phyloP scores from a whole-genome alignment of 1,140 invertebrate species.

The Pseudomyrmex flavicornis region DNA sequence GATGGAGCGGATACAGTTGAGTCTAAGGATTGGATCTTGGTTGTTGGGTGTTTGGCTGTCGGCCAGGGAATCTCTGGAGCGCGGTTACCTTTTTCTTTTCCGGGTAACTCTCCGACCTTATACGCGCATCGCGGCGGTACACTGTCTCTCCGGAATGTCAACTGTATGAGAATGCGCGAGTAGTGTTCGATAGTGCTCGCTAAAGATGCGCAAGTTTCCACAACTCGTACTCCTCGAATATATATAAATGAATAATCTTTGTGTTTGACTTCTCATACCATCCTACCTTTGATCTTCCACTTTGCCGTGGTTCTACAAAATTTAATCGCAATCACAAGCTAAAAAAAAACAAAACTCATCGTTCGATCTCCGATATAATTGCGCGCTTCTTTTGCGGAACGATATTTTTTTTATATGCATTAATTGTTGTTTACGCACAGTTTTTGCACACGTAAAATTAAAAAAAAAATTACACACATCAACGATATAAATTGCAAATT shows the following conservation, averaged over 20 bases:
- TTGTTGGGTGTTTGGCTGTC: constrained; percentile 79
- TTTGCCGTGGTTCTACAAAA: not conserved
- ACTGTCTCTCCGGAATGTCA: constrained; percentile 46
- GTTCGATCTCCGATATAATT: not conserved
- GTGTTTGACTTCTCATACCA: constrained; percentile 20
- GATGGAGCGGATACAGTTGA: constrained; percentile 73
- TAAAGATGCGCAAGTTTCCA: constrained; percentile 35
- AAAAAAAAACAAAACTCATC: not conserved
- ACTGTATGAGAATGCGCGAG: constrained; percentile 10
- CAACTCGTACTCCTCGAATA: constrained; percentile 27
- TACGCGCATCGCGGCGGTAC: constrained; percentile 9
- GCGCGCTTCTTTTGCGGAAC: not conserved
- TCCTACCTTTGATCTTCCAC: constrained; percentile 15
- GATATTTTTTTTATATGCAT: not conserved
- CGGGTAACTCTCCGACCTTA: constrained; percentile 63
- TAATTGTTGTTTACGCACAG: not conserved
- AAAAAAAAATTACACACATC: not conserved
- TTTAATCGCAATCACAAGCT: no score
- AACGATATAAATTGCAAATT: constrained; percentile 2
- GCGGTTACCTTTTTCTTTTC: constrained; percentile 73
- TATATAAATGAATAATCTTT: not conserved
- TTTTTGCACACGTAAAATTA: not conserved
- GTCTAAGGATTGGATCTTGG: constrained; percentile 75
- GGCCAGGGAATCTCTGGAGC: constrained; percentile 76
- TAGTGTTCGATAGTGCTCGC: constrained; percentile 12